Conservation (phyloP, 2,888 invertebrate species). For the Congeria kusceri region DNA sequence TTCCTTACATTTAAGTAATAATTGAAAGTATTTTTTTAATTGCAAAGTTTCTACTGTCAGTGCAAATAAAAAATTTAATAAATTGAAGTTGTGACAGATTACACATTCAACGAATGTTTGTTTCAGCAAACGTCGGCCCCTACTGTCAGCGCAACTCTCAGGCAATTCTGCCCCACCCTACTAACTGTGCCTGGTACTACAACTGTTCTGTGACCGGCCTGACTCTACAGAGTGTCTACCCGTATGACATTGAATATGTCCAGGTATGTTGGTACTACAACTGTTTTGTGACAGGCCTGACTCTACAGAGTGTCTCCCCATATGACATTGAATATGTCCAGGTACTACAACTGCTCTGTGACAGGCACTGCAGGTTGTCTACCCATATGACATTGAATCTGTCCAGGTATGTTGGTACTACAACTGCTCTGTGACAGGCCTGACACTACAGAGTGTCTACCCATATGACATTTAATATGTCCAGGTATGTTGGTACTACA, state of each 20-base stretch:
- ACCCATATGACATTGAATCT: neutral
- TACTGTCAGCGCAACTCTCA: constrained; percentile 60
- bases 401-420: too few species aligned
- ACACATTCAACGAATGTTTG: neutral
- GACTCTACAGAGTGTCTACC: constrained; percentile 60
- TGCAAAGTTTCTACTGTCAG: too few species aligned
- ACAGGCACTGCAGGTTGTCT: constrained; percentile 52
- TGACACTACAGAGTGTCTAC: too few species aligned
- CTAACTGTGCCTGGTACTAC: constrained; percentile 69
- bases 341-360: too few species aligned
- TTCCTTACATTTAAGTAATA: too few species aligned
- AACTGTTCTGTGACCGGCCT: constrained; percentile 57
- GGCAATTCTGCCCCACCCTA: constrained; percentile 58
- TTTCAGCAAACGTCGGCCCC: constrained; percentile 48
- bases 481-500: too few species aligned
- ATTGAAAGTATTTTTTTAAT: too few species aligned
- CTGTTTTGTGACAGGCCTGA: too few species aligned
- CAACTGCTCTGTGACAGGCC: too few species aligned
- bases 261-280: too few species aligned
- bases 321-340: neutral
- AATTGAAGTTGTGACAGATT: neutral
- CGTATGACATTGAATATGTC: constrained; percentile 60
- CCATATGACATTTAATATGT: too few species aligned
- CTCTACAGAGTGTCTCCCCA: constrained; percentile 24
- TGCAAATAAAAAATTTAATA: neutral